Evolutionary conservation across 2,888 invertebrate species (phyloP).

Genomic region (Diarsia rubi): DNA sequence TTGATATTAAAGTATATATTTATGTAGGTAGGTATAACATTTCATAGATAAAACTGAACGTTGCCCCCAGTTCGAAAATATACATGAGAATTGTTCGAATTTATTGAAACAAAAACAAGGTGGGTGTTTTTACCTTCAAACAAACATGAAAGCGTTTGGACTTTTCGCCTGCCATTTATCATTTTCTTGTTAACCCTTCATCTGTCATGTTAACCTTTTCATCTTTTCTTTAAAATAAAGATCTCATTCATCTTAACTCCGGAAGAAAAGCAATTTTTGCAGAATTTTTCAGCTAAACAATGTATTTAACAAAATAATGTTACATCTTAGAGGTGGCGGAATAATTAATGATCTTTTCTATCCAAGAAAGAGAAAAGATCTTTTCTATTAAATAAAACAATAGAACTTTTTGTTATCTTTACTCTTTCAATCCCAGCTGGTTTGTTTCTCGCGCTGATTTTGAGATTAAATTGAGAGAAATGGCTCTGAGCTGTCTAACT

Average conservation of each 20-base stretch:
- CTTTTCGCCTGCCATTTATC: constrained; percentile 25
- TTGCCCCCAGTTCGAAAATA: neutral
- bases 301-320: constrained; percentile 7
- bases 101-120: constrained; percentile 4
- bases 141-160: constrained; percentile 16
- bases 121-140: neutral
- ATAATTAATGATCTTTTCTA: constrained; percentile 28
- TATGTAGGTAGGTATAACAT: neutral
- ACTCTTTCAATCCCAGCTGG: constrained; percentile 23
- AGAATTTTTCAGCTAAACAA: constrained; percentile 14
- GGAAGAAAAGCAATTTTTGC: constrained; percentile 16
- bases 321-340: neutral
- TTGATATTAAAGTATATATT: neutral
- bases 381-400: constrained; percentile 35
- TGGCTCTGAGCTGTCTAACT: neutral
- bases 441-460: constrained; percentile 35
- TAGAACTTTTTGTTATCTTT: constrained; percentile 12
- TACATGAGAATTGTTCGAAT: neutral
- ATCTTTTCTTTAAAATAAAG: constrained; percentile 19
- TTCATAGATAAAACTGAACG: neutral
- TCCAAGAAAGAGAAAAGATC: neutral
- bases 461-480: constrained; percentile 34
- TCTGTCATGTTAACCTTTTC: constrained; percentile 17
- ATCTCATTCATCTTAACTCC: constrained; percentile 34
- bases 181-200: constrained; percentile 29